phyloP scores from a whole-genome alignment of 2,113 vertebrate species.

The Microcebus tavaratra region DNA sequence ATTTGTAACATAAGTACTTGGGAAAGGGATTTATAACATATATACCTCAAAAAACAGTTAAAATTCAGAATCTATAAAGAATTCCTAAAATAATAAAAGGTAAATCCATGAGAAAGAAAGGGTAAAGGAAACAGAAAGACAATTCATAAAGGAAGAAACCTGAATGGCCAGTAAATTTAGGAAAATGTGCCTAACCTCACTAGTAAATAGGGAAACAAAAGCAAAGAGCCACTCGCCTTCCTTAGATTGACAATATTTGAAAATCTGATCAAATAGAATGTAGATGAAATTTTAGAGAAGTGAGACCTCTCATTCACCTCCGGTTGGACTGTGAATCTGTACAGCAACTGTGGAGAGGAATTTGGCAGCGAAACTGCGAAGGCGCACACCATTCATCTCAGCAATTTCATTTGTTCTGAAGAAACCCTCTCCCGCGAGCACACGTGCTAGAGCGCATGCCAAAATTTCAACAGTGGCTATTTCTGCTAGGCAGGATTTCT shows the following conservation, averaged over 20 bases:
- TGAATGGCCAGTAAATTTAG: not conserved
- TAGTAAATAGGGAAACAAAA: not conserved
- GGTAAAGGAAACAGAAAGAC: not conserved
- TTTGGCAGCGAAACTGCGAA: not conserved
- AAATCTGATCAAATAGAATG: not conserved
- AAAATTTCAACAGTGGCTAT: not conserved
- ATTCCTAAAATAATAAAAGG: constrained; percentile 2
- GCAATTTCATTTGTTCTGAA: not conserved
- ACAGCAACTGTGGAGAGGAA: not conserved
- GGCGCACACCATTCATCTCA: not conserved
- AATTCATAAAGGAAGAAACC: constrained; percentile 1
- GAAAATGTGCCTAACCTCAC: not conserved
- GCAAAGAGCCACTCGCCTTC: not conserved
- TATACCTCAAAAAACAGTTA: not conserved
- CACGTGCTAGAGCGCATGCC: not conserved
- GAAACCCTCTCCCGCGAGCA: not conserved
- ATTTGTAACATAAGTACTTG: not conserved
- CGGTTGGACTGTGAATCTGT: not conserved
- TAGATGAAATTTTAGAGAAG: not conserved
- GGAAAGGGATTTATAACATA: not conserved
- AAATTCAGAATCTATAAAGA: not conserved
- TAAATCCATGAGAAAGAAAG: not conserved
- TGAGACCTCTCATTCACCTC: not conserved
- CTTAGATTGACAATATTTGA: not conserved
- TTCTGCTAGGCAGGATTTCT: not conserved